phyloP scores from a whole-genome alignment of 2,888 invertebrate species.

The Fragum fragum region DNA sequence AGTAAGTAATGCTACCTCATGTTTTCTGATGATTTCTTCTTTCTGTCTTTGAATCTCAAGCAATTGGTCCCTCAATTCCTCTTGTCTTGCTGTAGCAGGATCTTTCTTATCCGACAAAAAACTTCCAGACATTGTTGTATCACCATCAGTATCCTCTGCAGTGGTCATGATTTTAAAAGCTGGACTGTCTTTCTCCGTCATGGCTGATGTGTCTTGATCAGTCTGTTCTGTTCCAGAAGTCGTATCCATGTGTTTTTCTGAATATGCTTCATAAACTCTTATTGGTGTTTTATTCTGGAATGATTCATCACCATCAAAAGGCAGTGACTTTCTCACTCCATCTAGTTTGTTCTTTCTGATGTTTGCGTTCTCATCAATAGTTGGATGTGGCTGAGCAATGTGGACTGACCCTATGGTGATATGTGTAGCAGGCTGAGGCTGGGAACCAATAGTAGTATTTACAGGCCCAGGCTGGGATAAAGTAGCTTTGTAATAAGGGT shows the following conservation, averaged over 20 bases:
- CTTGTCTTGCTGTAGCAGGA: conserved; percentile 69
- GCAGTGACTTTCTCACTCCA: conserved; percentile 75
- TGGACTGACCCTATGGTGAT: conserved; percentile 45
- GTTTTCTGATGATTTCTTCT: conserved; percentile 74
- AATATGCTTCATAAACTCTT: conserved; percentile 59
- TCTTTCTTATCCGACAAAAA: conserved; percentile 61
- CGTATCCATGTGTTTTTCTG: conserved; percentile 53
- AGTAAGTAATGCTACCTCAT: conserved; percentile 68
- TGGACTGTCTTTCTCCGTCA: conserved; percentile 76
- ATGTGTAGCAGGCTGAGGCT: conserved; percentile 5
- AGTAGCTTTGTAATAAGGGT: conserved; percentile 72
- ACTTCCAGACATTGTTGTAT: conserved; percentile 65
- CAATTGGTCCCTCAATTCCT: conserved; percentile 73
- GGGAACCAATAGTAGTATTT: not conserved
- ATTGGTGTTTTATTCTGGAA: conserved; percentile 55
- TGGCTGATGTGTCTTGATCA: conserved; percentile 70
- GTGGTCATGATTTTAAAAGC: conserved; percentile 45
- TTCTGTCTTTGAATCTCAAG: conserved; percentile 80
- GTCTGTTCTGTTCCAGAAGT: conserved; percentile 64
- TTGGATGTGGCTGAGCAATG: conserved; percentile 41
- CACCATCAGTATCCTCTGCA: conserved; percentile 63
- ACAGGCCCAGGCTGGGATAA: conserved; percentile 50
- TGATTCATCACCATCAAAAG: conserved; percentile 77
- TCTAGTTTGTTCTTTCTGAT: conserved; percentile 68
- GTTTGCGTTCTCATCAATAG: conserved; percentile 49